Evolutionary conservation across 2,113 vertebrate genomes (phyloP).

Genomic region (Chunga burmeisteri): DNA sequence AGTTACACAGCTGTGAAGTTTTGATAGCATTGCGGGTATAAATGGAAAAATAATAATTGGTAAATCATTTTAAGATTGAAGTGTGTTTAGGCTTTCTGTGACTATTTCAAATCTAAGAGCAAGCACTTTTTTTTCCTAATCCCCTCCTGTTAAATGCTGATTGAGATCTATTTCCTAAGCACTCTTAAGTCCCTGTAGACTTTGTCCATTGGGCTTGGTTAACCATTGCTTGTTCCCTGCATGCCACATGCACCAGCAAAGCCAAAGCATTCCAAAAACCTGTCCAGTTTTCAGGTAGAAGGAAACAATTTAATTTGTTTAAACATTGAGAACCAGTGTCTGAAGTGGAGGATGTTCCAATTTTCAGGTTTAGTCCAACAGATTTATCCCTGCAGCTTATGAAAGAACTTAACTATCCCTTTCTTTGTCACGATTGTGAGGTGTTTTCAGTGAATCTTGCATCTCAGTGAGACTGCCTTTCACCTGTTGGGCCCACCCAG

Average conservation of each 20-base stretch:
- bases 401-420: background rate
- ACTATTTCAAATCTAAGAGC: background rate
- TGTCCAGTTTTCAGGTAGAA: background rate
- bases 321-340: background rate
- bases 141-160: background rate
- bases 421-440: background rate
- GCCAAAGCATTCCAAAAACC: background rate
- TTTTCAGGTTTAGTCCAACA: background rate
- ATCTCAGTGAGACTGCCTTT: background rate
- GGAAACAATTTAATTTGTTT: background rate
- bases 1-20: background rate
- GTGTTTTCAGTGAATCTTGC: background rate
- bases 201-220: background rate
- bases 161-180: background rate
- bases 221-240: background rate
- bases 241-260: background rate
- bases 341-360: background rate
- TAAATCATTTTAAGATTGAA: background rate
- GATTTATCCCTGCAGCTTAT: background rate
- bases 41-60: background rate
- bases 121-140: background rate
- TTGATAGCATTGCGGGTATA: background rate
- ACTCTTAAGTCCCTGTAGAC: background rate
- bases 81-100: background rate
- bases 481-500: background rate